Conservation (phyloP, 2,888 invertebrate genomes). For the Sarcophaga subvicina region DNA sequence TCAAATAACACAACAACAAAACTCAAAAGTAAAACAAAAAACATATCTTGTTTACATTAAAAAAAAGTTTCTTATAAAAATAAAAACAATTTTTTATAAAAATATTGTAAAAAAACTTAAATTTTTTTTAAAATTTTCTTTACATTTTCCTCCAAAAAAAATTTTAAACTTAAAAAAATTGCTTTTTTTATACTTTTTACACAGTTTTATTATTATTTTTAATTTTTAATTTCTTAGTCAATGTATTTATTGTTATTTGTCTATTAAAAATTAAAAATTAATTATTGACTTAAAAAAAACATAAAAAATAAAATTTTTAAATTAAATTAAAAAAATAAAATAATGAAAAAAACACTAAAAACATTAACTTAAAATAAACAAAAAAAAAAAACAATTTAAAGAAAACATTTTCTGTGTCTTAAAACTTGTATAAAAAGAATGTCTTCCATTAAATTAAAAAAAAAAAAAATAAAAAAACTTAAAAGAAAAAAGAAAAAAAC, state of each 20-base stretch:
- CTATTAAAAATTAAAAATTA: constrained; percentile 56
- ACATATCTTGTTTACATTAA: constrained; percentile 66
- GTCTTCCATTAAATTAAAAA: constrained; percentile 80
- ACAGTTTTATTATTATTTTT: not conserved
- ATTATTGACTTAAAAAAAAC: constrained; percentile 25
- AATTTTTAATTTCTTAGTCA: constrained; percentile 58
- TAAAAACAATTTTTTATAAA: not conserved
- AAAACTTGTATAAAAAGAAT: constrained; percentile 82
- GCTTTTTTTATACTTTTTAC: not conserved
- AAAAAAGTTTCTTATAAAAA: constrained; percentile 60
- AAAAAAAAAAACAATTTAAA: constrained; percentile 68
- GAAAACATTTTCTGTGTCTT: constrained; percentile 82
- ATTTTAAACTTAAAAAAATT: not conserved
- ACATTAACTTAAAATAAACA: constrained; percentile 61
- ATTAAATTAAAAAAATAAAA: constrained; percentile 4
- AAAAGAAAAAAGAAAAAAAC: not conserved
- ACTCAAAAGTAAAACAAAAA: constrained; percentile 25
- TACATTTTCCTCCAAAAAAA: constrained; percentile 41
- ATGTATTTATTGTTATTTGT: constrained; percentile 64
- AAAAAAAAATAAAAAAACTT: constrained; percentile 32
- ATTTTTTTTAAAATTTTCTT: constrained; percentile 34
- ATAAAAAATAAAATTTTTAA: constrained; percentile 26
- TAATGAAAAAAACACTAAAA: constrained; percentile 68
- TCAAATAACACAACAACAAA: not conserved
- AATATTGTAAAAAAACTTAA: not conserved